phyloP scores from a whole-genome alignment of 2,113 vertebrate genomes.

The Melozone crissalis region DNA sequence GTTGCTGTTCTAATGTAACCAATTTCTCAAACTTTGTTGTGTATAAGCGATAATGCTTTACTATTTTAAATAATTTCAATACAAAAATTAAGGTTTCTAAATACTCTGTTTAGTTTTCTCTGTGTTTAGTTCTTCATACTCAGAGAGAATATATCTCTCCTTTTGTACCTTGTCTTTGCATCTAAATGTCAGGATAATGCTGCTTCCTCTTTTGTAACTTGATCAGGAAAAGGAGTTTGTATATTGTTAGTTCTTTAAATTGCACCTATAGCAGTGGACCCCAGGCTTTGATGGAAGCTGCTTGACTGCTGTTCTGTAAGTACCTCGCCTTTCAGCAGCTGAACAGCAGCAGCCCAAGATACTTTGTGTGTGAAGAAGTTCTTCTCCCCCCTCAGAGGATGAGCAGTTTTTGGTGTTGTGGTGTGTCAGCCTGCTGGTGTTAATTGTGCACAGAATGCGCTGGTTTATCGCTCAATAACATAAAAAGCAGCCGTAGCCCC shows the following conservation, averaged over 20 bases:
- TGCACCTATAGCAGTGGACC: not conserved
- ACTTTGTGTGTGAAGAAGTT: not conserved
- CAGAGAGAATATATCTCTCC: not conserved
- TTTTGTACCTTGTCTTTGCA: not conserved
- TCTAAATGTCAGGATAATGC: not conserved
- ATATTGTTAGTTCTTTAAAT: not conserved
- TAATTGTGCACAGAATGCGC: not conserved
- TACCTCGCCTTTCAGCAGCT: not conserved
- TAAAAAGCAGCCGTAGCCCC: not conserved
- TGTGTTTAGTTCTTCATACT: not conserved
- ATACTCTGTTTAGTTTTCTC: not conserved
- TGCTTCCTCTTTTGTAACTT: not conserved
- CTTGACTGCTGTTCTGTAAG: not conserved
- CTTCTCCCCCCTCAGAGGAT: not conserved
- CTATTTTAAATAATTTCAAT: not conserved
- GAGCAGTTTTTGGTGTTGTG: not conserved
- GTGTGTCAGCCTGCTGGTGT: not conserved
- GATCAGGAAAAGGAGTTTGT: constrained; percentile 16
- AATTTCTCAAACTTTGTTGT: not conserved
- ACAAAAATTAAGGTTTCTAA: not conserved
- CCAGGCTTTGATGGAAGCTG: not conserved
- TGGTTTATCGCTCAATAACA: not conserved
- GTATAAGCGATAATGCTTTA: not conserved
- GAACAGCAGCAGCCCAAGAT: not conserved
- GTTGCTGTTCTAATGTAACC: not conserved